Percentiles rank a stretch among this genome's conserved stretches.
These are phyloP conservation scores for Apostichopus parvimensis DNA, from an alignment of 35 echinoderm and acorn worm genomes.

Conservation along the genomic window DNA sequence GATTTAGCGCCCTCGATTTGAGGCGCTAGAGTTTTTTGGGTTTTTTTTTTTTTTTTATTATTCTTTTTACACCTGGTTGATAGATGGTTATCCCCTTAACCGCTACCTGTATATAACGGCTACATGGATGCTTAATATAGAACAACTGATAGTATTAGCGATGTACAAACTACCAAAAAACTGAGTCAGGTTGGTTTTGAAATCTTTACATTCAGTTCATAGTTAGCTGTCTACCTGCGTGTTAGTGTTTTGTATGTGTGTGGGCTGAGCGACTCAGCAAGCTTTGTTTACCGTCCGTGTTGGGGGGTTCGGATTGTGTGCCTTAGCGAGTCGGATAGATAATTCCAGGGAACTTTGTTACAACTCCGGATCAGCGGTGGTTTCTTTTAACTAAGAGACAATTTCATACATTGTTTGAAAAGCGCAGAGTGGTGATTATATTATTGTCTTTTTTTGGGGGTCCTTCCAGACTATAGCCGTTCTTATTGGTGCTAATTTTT, in stretches of 20 bases:
- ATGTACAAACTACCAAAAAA: constrained; percentile 57
- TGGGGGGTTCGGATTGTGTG: constrained; percentile 1
- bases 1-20: constrained; percentile 33
- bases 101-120: constrained; percentile 56
- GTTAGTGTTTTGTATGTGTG: constrained; percentile 31
- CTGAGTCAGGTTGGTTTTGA: constrained; percentile 19
- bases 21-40: background rate
- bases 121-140: constrained; percentile 56
- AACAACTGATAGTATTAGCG: constrained; percentile 47
- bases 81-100: constrained; percentile 28
- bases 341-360: background rate
- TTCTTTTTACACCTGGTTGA: constrained; percentile 34
- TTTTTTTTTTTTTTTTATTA: background rate
- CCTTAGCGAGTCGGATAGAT: background rate
- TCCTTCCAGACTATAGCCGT: too few relatives aligned
- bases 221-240: constrained; percentile 28
- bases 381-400: background rate
- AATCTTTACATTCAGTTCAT: constrained; percentile 39
- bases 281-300: constrained; percentile 32
- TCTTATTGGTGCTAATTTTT: too few relatives aligned
- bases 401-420: too few relatives aligned
- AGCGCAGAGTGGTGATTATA: too few relatives aligned
- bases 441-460: too few relatives aligned
- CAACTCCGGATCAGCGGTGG: background rate
- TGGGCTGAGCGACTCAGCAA: constrained; percentile 33